Percentiles rank a stretch among this genome's conserved stretches.
Conservation (phyloP, 1,140 invertebrate genomes). For the Hetaerina americana region DNA sequence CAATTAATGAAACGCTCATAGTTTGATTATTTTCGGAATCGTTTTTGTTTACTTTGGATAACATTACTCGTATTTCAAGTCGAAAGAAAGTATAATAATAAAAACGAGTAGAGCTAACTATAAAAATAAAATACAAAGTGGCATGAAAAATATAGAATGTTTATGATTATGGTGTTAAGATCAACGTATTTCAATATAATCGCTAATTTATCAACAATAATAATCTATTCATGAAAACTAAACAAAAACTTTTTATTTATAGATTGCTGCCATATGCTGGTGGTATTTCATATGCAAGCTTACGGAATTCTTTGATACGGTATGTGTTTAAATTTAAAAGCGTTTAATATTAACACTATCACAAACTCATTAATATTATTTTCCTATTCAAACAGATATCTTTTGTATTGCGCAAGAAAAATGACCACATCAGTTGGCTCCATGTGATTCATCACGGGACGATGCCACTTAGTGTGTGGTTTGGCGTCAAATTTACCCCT, state of each 20-base stretch:
- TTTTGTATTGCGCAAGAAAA: neutral
- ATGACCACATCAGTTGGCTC: neutral
- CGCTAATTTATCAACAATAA: too few species aligned
- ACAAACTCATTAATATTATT: neutral
- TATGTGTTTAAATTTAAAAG: neutral
- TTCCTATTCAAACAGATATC: neutral
- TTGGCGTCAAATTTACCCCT: neutral
- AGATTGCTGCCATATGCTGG: constrained; percentile 46
- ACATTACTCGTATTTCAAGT: too few species aligned
- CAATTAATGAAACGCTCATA: too few species aligned
- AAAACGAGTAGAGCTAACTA: too few species aligned
- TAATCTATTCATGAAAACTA: neutral
- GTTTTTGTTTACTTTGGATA: too few species aligned
- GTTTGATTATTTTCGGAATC: too few species aligned
- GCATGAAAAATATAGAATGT: too few species aligned
- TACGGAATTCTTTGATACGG: constrained; percentile 6
- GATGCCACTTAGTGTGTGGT: neutral
- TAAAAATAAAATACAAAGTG: too few species aligned
- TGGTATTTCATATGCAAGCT: constrained; percentile 31
- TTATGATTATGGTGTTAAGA: too few species aligned
- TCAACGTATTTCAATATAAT: too few species aligned
- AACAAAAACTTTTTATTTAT: neutral
- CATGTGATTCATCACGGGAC: constrained; percentile 32
- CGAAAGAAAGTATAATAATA: too few species aligned
- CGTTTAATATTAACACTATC: neutral